These are phyloP conservation scores for Oryzias dopingdopingensis DNA, from an alignment of 2,797 vertebrate species.

Conservation along the genomic window DNA sequence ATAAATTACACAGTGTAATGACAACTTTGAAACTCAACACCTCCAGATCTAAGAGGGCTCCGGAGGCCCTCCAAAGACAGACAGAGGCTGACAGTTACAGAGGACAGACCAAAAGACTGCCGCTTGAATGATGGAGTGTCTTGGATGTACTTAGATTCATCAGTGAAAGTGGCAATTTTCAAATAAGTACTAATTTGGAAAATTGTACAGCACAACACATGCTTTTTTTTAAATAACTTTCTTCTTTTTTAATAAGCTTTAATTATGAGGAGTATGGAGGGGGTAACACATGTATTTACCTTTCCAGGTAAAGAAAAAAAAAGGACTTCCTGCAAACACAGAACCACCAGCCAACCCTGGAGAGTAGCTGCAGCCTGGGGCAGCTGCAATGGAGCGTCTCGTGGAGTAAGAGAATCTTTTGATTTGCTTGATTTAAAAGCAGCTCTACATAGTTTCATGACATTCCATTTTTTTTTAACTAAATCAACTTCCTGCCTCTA, in stretches of 20 bases:
- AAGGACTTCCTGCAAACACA: slow-evolving; percentile 23
- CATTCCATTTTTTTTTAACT: slow-evolving; percentile 57
- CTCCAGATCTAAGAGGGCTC: slow-evolving; percentile 39
- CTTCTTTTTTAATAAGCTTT: neutral
- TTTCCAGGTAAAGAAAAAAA: slow-evolving; percentile 30
- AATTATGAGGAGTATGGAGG: neutral
- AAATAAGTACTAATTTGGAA: slow-evolving; percentile 15
- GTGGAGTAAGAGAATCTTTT: slow-evolving; percentile 63
- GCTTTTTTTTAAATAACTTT: slow-evolving; percentile 4
- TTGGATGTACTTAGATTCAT: slow-evolving; percentile 11
- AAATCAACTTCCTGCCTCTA: slow-evolving; percentile 66
- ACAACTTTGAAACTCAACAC: slow-evolving; percentile 69
- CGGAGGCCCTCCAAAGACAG: slow-evolving; percentile 42
- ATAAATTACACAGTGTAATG: slow-evolving; percentile 58
- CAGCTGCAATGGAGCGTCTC: slow-evolving; percentile 73
- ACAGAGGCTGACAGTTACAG: slow-evolving; percentile 22
- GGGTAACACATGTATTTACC: slow-evolving; percentile 26
- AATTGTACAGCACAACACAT: neutral
- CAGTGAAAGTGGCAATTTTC: slow-evolving; percentile 7
- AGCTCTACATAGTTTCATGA: slow-evolving; percentile 23
- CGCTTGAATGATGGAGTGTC: neutral
- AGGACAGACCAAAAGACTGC: slow-evolving; percentile 16
- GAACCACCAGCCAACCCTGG: slow-evolving; percentile 34
- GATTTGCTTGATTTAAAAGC: slow-evolving; percentile 21
- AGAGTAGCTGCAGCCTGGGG: slow-evolving; percentile 37